Conservation (phyloP, 1,140 invertebrate genomes). For the Drosophila lacertosa region DNA sequence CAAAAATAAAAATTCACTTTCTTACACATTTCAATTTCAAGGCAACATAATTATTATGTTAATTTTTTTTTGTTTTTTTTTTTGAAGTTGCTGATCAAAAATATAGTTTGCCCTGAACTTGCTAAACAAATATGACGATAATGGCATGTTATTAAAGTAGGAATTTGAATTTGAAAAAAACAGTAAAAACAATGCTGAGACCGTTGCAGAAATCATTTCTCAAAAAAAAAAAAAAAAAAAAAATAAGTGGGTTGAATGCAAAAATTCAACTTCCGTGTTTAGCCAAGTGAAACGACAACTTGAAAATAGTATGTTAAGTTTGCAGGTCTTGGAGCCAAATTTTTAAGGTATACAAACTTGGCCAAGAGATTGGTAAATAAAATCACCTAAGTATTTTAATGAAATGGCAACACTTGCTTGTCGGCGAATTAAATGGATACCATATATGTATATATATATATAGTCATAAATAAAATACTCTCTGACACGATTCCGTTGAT, state of each 20-base stretch:
- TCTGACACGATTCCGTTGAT: constrained; percentile 46
- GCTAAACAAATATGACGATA: constrained; percentile 76
- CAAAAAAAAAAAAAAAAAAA: constrained; percentile 9
- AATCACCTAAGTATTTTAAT: not conserved
- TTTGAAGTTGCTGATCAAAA: constrained; percentile 32
- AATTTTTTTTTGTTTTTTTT: constrained; percentile 47
- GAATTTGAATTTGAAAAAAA: too few species aligned
- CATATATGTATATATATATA: too few species aligned
- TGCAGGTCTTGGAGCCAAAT: constrained; percentile 9
- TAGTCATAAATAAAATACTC: too few species aligned
- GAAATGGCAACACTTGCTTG: too few species aligned
- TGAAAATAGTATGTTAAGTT: constrained; percentile 36
- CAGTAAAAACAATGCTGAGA: constrained; percentile 76
- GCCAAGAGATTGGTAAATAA: too few species aligned
- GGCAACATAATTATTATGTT: constrained; percentile 24
- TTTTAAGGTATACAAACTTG: not conserved
- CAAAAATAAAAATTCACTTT: not conserved
- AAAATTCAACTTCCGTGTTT: constrained; percentile 60
- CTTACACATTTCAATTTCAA: not conserved
- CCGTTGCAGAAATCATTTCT: constrained; percentile 17
- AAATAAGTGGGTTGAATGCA: too few species aligned
- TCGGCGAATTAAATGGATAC: too few species aligned
- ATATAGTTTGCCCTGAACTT: constrained; percentile 44
- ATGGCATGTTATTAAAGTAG: constrained; percentile 76
- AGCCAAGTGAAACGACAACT: constrained; percentile 62